Percentiles rank a stretch among this genome's conserved stretches.
These are phyloP conservation scores for Papilio helenus DNA, from an alignment of 1,140 invertebrate species.

Conservation along the genomic window DNA sequence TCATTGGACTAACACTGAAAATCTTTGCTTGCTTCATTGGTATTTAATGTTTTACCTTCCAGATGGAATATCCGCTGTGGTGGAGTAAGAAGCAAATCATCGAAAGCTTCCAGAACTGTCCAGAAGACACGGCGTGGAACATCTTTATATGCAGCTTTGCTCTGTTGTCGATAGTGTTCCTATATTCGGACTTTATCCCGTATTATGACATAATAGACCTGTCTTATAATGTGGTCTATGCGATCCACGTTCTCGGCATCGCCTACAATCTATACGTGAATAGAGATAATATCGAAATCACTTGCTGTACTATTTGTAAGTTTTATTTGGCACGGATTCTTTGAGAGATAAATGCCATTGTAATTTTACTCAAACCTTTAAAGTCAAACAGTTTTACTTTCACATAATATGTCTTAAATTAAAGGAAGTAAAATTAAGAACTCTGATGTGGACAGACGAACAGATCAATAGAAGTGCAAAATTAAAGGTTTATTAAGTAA, in stretches of 20 bases:
- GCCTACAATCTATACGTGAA: slow-evolving; percentile 45
- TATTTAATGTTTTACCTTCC: slow-evolving; percentile 2
- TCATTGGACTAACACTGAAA: no score
- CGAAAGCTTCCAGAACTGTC: slow-evolving; percentile 49
- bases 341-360: not conserved
- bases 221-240: slow-evolving; percentile 56
- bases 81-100: slow-evolving; percentile 47
- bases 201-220: slow-evolving; percentile 45
- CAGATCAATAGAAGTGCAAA: no score
- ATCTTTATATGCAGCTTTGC: slow-evolving; percentile 52
- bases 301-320: slow-evolving; percentile 47
- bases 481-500: no score
- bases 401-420: no score
- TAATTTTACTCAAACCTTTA: no score
- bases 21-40: no score
- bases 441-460: no score
- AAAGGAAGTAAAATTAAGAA: no score
- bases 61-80: slow-evolving; percentile 54
- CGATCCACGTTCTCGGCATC: slow-evolving; percentile 50
- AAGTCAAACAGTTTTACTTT: no score
- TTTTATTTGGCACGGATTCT: not conserved
- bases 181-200: slow-evolving; percentile 41
- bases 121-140: slow-evolving; percentile 61
- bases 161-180: slow-evolving; percentile 47
- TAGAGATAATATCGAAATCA: slow-evolving; percentile 43